Evolutionary conservation across 92 coral and sea anemone genomes (phyloP), one percentile per base, ranked within the genome.

Genomic region (Virgularia gustaviana): DNA sequence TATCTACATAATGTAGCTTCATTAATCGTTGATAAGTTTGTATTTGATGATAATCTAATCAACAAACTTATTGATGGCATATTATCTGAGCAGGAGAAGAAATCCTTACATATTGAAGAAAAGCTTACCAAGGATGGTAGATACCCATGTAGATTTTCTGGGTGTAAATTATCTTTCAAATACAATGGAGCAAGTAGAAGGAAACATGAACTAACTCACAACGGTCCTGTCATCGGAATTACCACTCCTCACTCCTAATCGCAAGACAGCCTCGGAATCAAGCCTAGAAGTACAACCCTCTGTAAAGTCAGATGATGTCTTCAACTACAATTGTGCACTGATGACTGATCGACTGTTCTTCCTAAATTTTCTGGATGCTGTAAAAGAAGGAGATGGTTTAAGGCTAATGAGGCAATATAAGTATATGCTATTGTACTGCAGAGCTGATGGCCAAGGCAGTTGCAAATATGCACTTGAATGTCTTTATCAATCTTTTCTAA

Each of bases 151-250:
- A 12, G 44, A 31, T 36, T 72, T 51, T 20, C 62, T 1, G 85
- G 91, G 6, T 87, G 91, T 71, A 57, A 71, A 1, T 70, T 41
- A 22, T 79, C 88, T 16, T 87, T 87, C 25, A 87, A 79, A 66
- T 78, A 73, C 45, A 65, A 82, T 78, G 85, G 90, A 22, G 83
- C 78, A 44, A 73, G 82, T 11, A 63, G 86, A 23, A 77, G 78
- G 32, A 52, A 44, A 57, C 89, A 85, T 57, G 83, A 81, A 27
- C 59, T 74, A 25, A 44, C 85, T 23, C 88, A 86, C 71, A 59
- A 79, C 53, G 87, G 83, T 34, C 87, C 90, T 32, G 72, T 72
- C n/a, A n/a, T n/a, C n/a, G n/a, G n/a, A n/a, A n/a, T n/a, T n/a
- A n/a, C n/a, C 16, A 12, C 20, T 38, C 34, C n/a, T n/a, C n/a